These are phyloP conservation scores for Armadillidium nasatum DNA, from an alignment of 1,140 invertebrate genomes.

Conservation along the genomic window DNA sequence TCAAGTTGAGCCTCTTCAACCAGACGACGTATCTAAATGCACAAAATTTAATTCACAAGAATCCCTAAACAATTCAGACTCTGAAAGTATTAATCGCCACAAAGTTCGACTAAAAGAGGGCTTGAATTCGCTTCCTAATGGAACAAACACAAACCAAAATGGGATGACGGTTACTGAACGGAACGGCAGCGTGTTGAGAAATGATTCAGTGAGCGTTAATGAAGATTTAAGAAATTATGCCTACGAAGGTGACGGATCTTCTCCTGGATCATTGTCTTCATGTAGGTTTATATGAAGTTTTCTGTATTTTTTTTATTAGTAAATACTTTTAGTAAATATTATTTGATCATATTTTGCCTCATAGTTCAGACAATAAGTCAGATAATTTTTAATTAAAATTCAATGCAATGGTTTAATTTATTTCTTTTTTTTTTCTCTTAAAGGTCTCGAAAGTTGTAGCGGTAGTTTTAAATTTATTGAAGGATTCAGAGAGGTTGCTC, in stretches of 20 bases:
- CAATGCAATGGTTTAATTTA: no score
- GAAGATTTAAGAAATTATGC: slow-evolving; percentile 56
- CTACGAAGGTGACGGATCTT: slow-evolving; percentile 55
- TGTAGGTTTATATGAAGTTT: slow-evolving; percentile 39
- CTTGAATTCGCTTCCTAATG: background rate
- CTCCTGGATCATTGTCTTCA: slow-evolving; percentile 54
- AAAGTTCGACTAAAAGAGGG: background rate
- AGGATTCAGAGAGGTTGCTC: background rate
- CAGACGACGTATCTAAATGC: background rate
- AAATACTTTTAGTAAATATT: no score
- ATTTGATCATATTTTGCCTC: no score
- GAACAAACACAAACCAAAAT: background rate
- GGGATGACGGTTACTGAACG: background rate
- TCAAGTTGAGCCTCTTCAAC: background rate
- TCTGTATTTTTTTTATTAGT: no score
- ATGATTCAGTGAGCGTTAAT: background rate
- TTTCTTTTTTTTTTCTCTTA: background rate
- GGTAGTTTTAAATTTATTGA: background rate
- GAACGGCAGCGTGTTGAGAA: background rate
- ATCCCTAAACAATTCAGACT: background rate
- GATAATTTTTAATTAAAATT: no score
- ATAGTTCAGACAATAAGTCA: no score
- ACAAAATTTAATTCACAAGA: background rate
- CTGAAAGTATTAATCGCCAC: background rate
- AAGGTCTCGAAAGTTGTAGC: background rate